Conservation (phyloP, 2,113 vertebrate genomes). For the Carettochelys insculpta region DNA sequence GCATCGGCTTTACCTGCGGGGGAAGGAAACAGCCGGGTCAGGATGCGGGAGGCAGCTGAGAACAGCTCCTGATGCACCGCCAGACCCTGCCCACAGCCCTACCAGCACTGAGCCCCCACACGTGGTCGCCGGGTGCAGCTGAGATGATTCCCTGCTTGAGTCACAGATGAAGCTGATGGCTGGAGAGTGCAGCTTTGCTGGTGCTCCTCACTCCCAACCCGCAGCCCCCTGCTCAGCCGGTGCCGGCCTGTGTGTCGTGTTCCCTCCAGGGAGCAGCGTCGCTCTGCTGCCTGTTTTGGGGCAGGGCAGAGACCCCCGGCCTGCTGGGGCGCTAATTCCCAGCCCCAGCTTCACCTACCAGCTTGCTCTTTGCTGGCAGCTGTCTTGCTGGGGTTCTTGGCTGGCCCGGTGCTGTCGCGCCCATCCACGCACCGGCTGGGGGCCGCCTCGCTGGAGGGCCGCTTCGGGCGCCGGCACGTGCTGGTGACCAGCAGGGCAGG, state of each 20-base stretch:
- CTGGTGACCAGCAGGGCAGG: slow-evolving; percentile 81
- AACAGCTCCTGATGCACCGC: too few relatives aligned
- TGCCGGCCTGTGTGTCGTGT: neutral
- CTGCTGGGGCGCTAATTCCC: neutral
- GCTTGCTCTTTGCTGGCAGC: slow-evolving; percentile 81
- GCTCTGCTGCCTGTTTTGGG: neutral
- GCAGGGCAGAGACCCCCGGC: neutral
- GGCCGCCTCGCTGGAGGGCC: slow-evolving; percentile 69
- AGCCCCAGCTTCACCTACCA: slow-evolving; percentile 32
- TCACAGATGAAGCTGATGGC: too few relatives aligned
- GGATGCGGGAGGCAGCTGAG: accelerated
- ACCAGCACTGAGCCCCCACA: too few relatives aligned
- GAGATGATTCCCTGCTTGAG: too few relatives aligned
- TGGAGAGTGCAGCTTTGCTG: accelerated
- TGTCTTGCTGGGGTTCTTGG: slow-evolving; percentile 78
- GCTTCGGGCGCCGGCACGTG: slow-evolving; percentile 76
- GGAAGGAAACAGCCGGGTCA: neutral
- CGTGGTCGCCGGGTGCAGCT: too few relatives aligned
- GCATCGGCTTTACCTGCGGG: slow-evolving; percentile 82
- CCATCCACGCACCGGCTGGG: slow-evolving; percentile 75
- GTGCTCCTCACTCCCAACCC: neutral
- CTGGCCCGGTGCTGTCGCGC: slow-evolving; percentile 68
- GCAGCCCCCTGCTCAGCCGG: neutral
- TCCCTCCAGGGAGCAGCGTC: neutral
- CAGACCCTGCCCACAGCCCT: too few relatives aligned